phyloP scores from a whole-genome alignment of 2,888 invertebrate species.

The Plebejus melissa region DNA sequence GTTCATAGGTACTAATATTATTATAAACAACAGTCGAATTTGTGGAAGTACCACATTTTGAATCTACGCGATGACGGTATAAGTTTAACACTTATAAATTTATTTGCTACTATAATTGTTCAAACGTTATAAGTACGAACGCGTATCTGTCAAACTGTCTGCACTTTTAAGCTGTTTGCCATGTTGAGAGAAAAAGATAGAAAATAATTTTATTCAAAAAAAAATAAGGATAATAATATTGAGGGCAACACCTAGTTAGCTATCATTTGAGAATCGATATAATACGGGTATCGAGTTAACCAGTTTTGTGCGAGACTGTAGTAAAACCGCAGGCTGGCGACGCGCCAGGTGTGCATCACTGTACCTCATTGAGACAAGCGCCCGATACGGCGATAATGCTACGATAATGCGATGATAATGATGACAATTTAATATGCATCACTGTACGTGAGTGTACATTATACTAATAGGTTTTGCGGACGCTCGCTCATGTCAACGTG shows the following conservation, averaged over 20 bases:
- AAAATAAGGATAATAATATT: too few relatives aligned
- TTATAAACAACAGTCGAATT: not conserved
- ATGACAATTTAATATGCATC: conserved; percentile 6
- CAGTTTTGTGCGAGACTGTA: conserved; percentile 12
- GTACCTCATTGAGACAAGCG: conserved; percentile 5
- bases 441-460: not conserved
- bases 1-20: too few relatives aligned
- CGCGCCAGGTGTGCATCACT: conserved; percentile 16
- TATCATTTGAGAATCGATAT: not conserved
- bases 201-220: too few relatives aligned
- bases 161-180: too few relatives aligned
- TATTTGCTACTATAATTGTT: too few relatives aligned
- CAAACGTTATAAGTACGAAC: too few relatives aligned
- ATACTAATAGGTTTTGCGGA: not conserved
- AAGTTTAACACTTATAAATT: too few relatives aligned
- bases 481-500: not conserved
- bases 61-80: too few relatives aligned
- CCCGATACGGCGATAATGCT: conserved; percentile 16
- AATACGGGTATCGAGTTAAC: not conserved
- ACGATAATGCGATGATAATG: conserved; percentile 20
- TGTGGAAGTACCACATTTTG: too few relatives aligned
- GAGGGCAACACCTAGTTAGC: too few relatives aligned
- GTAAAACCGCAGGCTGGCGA: conserved; percentile 17
- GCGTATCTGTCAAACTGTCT: too few relatives aligned
- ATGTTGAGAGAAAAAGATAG: too few relatives aligned